Evolutionary conservation across 2,888 invertebrate genomes (phyloP).

Genomic region (Omphaloscelis lunosa): DNA sequence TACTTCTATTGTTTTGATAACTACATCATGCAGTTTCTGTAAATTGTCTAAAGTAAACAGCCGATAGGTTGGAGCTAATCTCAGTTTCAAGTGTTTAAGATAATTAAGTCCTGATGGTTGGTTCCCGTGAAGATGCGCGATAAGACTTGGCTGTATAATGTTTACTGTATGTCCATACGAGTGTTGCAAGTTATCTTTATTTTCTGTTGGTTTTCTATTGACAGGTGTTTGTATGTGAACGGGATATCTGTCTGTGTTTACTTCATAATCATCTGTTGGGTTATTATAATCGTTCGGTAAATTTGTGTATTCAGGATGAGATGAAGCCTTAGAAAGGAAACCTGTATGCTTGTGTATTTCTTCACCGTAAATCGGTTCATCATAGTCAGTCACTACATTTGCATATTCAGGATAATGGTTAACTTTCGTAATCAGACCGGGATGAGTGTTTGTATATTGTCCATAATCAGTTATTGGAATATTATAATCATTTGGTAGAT

Average conservation of each 20-base stretch:
- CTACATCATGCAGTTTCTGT: conserved; percentile 13
- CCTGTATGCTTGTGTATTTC: neutral
- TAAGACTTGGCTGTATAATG: conserved; percentile 1
- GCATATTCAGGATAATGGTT: neutral
- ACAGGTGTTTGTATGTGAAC: neutral
- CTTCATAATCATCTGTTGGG: neutral
- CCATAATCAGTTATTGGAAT: neutral
- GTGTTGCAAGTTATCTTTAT: neutral
- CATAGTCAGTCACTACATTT: neutral
- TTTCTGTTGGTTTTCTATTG: neutral
- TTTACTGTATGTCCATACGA: neutral
- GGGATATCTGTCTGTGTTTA: neutral
- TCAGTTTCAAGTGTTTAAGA: neutral
- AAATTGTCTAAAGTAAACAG: conserved; percentile 43
- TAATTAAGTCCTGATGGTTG: conserved; percentile 1
- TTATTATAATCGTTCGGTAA: conserved; percentile 4
- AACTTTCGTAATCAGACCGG: neutral
- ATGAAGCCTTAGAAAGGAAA: conserved; percentile 1
- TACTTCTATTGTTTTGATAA: conserved; percentile 7
- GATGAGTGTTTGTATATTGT: neutral
- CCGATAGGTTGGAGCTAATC: conserved; percentile 39
- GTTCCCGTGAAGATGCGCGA: neutral
- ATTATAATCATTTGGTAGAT: neutral
- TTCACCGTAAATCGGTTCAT: neutral
- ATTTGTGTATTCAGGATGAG: neutral